Base-by-base conservation (phyloP, 2,888 invertebrate genomes). In the Rapana venosa region DNA sequence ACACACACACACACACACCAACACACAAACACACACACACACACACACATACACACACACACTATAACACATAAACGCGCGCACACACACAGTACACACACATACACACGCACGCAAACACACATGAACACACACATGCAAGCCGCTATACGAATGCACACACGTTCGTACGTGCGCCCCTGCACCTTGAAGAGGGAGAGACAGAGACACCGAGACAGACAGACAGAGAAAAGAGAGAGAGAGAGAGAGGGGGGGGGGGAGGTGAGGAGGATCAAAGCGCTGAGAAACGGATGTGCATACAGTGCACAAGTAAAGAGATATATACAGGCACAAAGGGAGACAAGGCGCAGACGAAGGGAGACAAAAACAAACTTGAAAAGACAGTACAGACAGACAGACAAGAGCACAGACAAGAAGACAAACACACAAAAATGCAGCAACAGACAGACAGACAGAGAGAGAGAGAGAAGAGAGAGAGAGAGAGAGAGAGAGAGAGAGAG, bases 171-270 rank as follows among this genome's bases (percentile, higher is more conserved):
- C 66, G 20, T 20, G 17, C 66, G 5, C 66, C 17, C 66, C 20
- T 26, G 66, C 20, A 47, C 47, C 47, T 5, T 22, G 66, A 15
- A 26, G 47, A 66, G 66, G 17, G 66, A 66, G 66, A 66, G 66
- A 66, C 17, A 66, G 66, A 66, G 32, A 86, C 61, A 86, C 32
- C 30, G 61, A 86, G 86, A 86, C 15, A 74, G 74, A 74, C 22
- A 74, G 74, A 74, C 1, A 17, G 8, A 74, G 74, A 61, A 61
- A 20, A 77, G 32, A 77, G 77, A 77, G 77, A 77, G 4, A 17
- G 32, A 77, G 77, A 32, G 77, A 77, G 77, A 77, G 30, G 30
- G n/a, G 4, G 77, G 32, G 30, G 32, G 77, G 32, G 77, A 32
- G 0, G 4, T 0, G 2, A 0, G 61, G 20, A 20, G 20, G 61